Evolutionary conservation across 2,888 invertebrate species (phyloP), one percentile per base, ranked within the genome.

Genomic region (Malthinus flaveolus): DNA sequence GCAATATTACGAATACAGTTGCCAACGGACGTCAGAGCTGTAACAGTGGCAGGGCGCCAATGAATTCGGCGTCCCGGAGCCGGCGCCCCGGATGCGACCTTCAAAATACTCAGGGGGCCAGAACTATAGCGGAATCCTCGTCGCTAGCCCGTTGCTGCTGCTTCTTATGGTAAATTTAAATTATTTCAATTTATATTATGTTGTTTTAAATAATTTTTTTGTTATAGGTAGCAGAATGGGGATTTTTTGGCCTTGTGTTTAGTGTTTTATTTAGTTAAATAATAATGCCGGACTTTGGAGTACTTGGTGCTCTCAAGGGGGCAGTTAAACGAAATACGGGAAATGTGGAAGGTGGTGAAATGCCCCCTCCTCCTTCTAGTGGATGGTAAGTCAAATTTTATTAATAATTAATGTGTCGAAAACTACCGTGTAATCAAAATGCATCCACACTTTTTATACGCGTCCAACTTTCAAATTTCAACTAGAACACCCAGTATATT

Each of bases 61-160:
- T 78, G 71, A 71, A 66, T 68, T 67, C 58, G 80, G 76, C 76
- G 81, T 77, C 78, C 79, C 72, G 79, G 72, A 77, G 76, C 79
- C 82, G 83, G 81, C 82, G 80, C 81, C 80, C 78, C 78, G 79
- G 76, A 81, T 77, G 79, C 76, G 81, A 81, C 81, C 80, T 80
- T 80, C 81, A 78, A 78, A 65, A 64, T 58, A 66, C 61, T 68
- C 66, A 69, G 68, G 72, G 77, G 73, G 76, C 77, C 80, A 79
- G 78, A 79, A 75, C 71, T 67, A 62, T 66, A 68, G 71, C 73
- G 73, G 71, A 72, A 67, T 72, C 70, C 67, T 60, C 63, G 57
- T 61, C 59, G 65, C 63, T 62, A 59, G 56, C 66, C 62, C 62
- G 62, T 58, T 57, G 60, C 64, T 64, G 66, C 61, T 63, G 57